phyloP scores from a whole-genome alignment of 2,888 invertebrate genomes.

The Alentia gelatinosa region DNA sequence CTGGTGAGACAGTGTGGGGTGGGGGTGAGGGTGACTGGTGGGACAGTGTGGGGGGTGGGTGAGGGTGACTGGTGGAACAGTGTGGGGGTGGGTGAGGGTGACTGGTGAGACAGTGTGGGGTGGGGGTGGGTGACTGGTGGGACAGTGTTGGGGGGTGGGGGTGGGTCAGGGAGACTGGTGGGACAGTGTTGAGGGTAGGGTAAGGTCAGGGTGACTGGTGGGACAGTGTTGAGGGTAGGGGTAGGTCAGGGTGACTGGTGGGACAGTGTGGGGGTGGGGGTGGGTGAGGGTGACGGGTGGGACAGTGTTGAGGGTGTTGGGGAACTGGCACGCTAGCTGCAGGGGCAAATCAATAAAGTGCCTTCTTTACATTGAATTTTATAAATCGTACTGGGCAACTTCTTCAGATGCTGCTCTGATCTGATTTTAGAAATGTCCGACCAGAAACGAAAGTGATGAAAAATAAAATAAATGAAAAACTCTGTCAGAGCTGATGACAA shows the following conservation, averaged over 20 bases:
- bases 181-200: neutral
- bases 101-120: neutral
- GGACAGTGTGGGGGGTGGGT: too few relatives aligned
- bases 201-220: neutral
- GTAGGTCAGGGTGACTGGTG: neutral
- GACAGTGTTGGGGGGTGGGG: neutral
- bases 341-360: too few relatives aligned
- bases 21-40: neutral
- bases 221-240: neutral
- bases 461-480: too few relatives aligned
- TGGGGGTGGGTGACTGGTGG: neutral
- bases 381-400: too few relatives aligned
- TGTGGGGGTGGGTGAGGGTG: neutral
- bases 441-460: too few relatives aligned
- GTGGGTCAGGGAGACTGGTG: neutral
- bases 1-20: neutral
- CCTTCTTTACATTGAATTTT: too few relatives aligned
- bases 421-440: too few relatives aligned
- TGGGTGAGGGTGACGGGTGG: neutral
- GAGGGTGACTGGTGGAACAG: too few relatives aligned
- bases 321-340: too few relatives aligned
- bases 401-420: too few relatives aligned
- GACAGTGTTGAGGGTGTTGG: neutral
- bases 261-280: neutral
- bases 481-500: too few relatives aligned